Evolutionary conservation across 2,888 invertebrate genomes (phyloP).

Genomic region (Phaonia tiefii): DNA sequence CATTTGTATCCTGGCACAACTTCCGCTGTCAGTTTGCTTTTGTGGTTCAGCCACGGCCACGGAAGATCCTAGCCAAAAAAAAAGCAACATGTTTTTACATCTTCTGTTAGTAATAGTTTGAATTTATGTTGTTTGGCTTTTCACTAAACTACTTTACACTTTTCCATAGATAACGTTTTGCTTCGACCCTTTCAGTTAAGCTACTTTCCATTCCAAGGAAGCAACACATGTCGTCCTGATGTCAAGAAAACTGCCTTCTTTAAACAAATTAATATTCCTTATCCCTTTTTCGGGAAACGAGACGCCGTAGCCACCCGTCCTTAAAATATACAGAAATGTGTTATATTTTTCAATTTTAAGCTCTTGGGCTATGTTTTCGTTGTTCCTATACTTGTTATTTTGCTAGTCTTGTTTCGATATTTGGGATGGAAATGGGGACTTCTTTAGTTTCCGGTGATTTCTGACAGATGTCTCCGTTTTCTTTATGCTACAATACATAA

Average conservation of each 20-base stretch:
- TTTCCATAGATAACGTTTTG: background rate
- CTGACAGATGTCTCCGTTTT: conserved; percentile 74
- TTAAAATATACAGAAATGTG: no score
- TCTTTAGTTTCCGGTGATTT: conserved; percentile 74
- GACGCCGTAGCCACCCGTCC: background rate
- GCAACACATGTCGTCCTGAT: conserved; percentile 37
- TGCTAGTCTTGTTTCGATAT: background rate
- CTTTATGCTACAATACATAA: conserved; percentile 66
- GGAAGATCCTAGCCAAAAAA: background rate
- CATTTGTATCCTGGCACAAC: conserved; percentile 14
- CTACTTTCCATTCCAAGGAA: conserved; percentile 3
- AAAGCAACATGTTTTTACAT: background rate
- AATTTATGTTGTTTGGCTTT: conserved; percentile 30
- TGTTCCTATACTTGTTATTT: background rate
- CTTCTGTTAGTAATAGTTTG: conserved; percentile 22
- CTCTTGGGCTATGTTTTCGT: background rate
- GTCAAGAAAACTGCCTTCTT: background rate
- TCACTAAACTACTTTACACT: conserved; percentile 22
- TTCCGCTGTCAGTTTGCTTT: background rate
- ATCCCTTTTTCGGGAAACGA: background rate
- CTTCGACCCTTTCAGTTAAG: background rate
- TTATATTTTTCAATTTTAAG: background rate
- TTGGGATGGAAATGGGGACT: conserved; percentile 66
- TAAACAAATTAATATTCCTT: no score
- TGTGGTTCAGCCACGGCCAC: background rate